phyloP scores from a whole-genome alignment of 2,797 vertebrate genomes.

The Dicrostonyx torquatus region DNA sequence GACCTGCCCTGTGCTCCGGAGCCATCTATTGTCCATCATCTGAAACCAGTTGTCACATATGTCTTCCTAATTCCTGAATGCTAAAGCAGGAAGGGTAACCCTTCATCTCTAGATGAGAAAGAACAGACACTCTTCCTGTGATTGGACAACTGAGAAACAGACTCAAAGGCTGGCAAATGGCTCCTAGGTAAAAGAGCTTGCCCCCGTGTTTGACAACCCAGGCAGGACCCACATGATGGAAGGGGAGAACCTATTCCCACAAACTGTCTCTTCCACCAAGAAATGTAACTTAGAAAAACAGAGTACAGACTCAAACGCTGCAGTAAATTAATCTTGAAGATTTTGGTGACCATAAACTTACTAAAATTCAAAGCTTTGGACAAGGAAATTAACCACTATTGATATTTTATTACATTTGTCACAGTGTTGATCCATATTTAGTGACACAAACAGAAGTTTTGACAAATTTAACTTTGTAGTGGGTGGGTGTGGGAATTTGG shows the following conservation, averaged over 20 bases:
- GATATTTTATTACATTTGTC: constrained; percentile 31
- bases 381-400: constrained; percentile 23
- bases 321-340: not conserved
- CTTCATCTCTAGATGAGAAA: not conserved
- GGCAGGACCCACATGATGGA: not conserved
- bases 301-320: not conserved
- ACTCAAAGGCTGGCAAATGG: not conserved
- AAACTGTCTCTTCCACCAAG: not conserved
- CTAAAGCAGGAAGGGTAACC: not conserved
- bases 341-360: constrained; percentile 27
- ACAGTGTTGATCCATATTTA: constrained; percentile 21
- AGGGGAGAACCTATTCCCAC: not conserved
- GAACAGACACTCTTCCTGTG: not conserved
- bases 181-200: not conserved
- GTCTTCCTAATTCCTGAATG: constrained; percentile 20
- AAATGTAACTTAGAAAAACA: not conserved
- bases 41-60: constrained; percentile 26
- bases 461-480: constrained; percentile 34
- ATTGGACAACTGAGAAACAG: constrained; percentile 1
- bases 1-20: not conserved
- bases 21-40: not conserved
- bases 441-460: not conserved
- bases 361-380: not conserved
- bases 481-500: not conserved
- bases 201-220: not conserved